Base-by-base conservation (phyloP, 2,888 invertebrate genomes). In the Monopis laevigella region DNA sequence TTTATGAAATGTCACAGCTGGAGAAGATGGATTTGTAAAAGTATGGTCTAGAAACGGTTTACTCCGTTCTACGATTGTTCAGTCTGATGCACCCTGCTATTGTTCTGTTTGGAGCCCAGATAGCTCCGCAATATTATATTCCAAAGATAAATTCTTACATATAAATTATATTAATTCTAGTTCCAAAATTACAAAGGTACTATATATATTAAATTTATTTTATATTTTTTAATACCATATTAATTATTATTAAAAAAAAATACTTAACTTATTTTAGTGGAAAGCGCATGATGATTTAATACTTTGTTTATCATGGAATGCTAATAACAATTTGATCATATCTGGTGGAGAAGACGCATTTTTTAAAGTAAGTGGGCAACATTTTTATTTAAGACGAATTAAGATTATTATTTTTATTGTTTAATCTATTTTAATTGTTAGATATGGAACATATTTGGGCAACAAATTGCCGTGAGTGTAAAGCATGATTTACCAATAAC, bases 21-120 rank as follows among this genome's bases (percentile, higher is more conserved):
- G 98, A 0, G 98, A 99, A 81, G 99, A 99, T 75, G 99, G 98
- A 2, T 86, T 88, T 43, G 88, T 98, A 2, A 98, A 98, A 77
- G 89, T 98, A 45, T 99, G 98, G 98, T 98, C 98, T 0, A 84
- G 96, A 34, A 94, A 92, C 56, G 98, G 98, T 10, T 90, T 96
- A 84, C 82, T 99, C 10, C 85, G 99, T 2, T 96, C 97, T 0
- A 87, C 97, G 1, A 87, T 94, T 32, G 90, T 93, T 50, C 86
- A 87, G 48, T 91, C 90, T 42, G 90, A 89, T 55, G 82, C 85
- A 40, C 89, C 96, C 0, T 88, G 96, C 43, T 91, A 95, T 54
- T 87, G 88, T 41, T 89, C 94, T 2, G 86, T 89, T 28, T 98
- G 97, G 91, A 87, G 88, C 39, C 88, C 90, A 0, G 88, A 86